Percentiles rank a stretch among this genome's conserved stretches.
Evolutionary conservation across 2,797 vertebrate genomes (phyloP).

Genomic region (Eulemur coronatus): DNA sequence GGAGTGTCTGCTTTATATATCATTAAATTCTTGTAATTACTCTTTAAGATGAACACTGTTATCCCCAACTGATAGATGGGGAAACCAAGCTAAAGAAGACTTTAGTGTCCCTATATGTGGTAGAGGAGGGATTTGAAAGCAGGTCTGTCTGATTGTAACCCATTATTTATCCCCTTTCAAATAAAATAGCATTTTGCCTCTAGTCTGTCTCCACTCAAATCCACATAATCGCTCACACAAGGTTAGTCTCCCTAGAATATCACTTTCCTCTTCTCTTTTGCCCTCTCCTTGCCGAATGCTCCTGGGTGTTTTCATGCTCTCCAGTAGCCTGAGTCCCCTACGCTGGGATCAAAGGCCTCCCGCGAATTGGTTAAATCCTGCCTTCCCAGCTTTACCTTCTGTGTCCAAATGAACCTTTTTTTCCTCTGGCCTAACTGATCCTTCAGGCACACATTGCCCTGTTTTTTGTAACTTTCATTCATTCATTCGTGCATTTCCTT

Average conservation of each 20-base stretch:
- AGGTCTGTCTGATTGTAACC: not conserved
- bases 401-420: not conserved
- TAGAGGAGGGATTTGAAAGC: conserved; percentile 5
- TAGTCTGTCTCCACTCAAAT: not conserved
- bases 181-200: not conserved
- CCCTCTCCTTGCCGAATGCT: not conserved
- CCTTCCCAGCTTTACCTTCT: not conserved
- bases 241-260: not conserved
- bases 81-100: conserved; percentile 5
- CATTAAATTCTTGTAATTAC: not conserved
- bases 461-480: not conserved
- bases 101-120: not conserved
- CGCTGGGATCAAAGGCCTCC: not conserved
- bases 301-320: not conserved
- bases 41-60: not conserved
- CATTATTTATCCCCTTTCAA: not conserved
- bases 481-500: not conserved
- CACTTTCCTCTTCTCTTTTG: not conserved
- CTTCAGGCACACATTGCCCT: not conserved
- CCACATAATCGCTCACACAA: not conserved
- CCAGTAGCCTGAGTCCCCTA: not conserved
- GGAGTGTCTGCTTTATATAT: not conserved
- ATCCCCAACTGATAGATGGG: not conserved
- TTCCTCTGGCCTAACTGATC: not conserved
- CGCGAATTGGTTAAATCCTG: not conserved